These are phyloP conservation scores for Drosophila biarmipes DNA, from an alignment of 1,140 invertebrate species.

Conservation along the genomic window DNA sequence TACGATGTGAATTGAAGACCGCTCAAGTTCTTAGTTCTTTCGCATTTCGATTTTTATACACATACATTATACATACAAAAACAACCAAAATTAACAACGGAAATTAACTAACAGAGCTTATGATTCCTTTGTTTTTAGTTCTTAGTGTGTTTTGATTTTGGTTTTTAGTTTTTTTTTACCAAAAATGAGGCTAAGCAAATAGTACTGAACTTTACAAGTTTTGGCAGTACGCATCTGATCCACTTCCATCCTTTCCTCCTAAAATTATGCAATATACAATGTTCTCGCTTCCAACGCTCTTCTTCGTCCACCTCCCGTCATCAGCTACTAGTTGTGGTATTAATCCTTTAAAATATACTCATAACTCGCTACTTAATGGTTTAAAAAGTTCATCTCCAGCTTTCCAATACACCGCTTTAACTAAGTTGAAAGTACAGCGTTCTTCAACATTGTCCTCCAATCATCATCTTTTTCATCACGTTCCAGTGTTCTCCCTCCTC, in stretches of 20 bases:
- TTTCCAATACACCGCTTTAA: slow-evolving; percentile 50
- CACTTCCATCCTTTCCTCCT: slow-evolving; percentile 48
- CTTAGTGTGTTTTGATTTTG: slow-evolving; percentile 57
- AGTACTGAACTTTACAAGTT: slow-evolving; percentile 84
- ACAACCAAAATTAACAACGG: slow-evolving; percentile 67
- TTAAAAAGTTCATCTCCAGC: slow-evolving; percentile 66
- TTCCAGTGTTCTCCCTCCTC: slow-evolving; percentile 20
- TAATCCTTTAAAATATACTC: slow-evolving; percentile 68
- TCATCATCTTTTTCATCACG: slow-evolving; percentile 37
- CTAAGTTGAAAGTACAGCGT: slow-evolving; percentile 79
- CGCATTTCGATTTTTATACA: slow-evolving; percentile 57
- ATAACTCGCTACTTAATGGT: slow-evolving; percentile 81
- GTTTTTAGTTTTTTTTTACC: slow-evolving; percentile 65
- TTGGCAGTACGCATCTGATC: slow-evolving; percentile 80
- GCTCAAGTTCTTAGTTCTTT: slow-evolving; percentile 54
- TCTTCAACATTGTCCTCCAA: slow-evolving; percentile 52
- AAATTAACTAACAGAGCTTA: slow-evolving; percentile 63
- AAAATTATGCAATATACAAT: slow-evolving; percentile 82
- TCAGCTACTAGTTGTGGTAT: slow-evolving; percentile 50
- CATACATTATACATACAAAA: slow-evolving; percentile 74
- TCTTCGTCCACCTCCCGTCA: slow-evolving; percentile 5
- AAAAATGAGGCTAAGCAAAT: slow-evolving; percentile 78
- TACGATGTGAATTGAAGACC: slow-evolving; percentile 67
- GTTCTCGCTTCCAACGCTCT: slow-evolving; percentile 47
- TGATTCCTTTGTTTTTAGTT: slow-evolving; percentile 28